Percentiles rank a stretch among this genome's conserved stretches.
These are phyloP conservation scores for Mycalesis mineus DNA, from an alignment of 2,888 invertebrate species.

Conservation along the genomic window DNA sequence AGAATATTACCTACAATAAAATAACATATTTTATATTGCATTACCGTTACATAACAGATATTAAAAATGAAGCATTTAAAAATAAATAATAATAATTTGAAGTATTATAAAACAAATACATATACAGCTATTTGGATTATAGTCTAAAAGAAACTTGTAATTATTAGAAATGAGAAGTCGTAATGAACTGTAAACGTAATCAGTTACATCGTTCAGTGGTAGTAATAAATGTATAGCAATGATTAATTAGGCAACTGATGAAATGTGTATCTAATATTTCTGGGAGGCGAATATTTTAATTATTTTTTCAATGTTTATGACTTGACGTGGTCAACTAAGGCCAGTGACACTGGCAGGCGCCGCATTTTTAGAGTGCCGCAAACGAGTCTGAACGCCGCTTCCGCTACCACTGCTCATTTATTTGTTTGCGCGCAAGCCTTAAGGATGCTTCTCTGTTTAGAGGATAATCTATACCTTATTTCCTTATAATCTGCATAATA, in stretches of 20 bases:
- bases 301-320: slow-evolving; percentile 32
- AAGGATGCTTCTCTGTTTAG: not conserved
- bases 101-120: too few species aligned
- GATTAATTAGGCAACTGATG: slow-evolving; percentile 23
- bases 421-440: slow-evolving; percentile 15
- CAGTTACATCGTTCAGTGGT: slow-evolving; percentile 21
- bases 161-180: too few species aligned
- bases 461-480: not conserved
- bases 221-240: slow-evolving; percentile 19
- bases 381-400: slow-evolving; percentile 30
- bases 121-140: too few species aligned
- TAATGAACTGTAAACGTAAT: slow-evolving; percentile 22
- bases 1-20: too few species aligned
- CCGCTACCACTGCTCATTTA: slow-evolving; percentile 24
- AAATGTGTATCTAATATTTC: slow-evolving; percentile 23
- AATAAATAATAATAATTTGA: too few species aligned
- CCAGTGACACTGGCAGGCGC: slow-evolving; percentile 66
- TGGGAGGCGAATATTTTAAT: slow-evolving; percentile 29
- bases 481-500: too few species aligned
- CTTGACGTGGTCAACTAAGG: slow-evolving; percentile 40
- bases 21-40: too few species aligned
- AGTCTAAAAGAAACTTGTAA: too few species aligned
- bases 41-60: too few species aligned
- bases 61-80: too few species aligned
- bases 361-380: slow-evolving; percentile 36